These are phyloP conservation scores for Mesocentrotus franciscanus DNA, from an alignment of 53 echinoderm and acorn worm species.

Conservation along the genomic window DNA sequence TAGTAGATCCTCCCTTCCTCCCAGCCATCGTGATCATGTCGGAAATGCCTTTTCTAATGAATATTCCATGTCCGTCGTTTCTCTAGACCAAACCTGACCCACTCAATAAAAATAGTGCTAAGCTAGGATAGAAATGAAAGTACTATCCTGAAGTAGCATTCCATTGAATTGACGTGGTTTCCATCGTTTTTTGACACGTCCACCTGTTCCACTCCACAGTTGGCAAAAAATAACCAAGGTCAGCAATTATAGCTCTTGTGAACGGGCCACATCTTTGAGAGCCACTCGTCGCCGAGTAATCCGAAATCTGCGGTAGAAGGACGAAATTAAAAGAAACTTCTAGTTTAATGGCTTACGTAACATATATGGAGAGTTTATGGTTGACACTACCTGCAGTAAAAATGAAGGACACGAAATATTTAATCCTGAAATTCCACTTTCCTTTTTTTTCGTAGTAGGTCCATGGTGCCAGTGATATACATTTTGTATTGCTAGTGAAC, in stretches of 20 bases:
- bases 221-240: conserved; percentile 53
- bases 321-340: not conserved
- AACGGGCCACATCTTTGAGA: not conserved
- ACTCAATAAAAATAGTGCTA: not conserved
- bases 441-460: not conserved
- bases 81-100: not conserved
- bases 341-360: not conserved
- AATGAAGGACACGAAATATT: not conserved
- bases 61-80: not conserved
- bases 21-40: not conserved
- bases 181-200: conserved; percentile 10
- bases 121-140: not conserved
- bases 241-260: conserved; percentile 28
- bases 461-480: not conserved
- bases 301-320: not conserved
- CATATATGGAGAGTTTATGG: not conserved
- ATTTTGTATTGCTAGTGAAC: not conserved
- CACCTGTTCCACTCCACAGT: conserved; percentile 51
- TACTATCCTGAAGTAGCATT: not conserved
- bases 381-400: not conserved
- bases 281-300: conserved; percentile 4
- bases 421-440: too few species aligned
- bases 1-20: not conserved
- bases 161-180: not conserved
- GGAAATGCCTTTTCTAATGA: not conserved